Evolutionary conservation across 2,113 vertebrate genomes (phyloP).

Genomic region (Tupaia tana): DNA sequence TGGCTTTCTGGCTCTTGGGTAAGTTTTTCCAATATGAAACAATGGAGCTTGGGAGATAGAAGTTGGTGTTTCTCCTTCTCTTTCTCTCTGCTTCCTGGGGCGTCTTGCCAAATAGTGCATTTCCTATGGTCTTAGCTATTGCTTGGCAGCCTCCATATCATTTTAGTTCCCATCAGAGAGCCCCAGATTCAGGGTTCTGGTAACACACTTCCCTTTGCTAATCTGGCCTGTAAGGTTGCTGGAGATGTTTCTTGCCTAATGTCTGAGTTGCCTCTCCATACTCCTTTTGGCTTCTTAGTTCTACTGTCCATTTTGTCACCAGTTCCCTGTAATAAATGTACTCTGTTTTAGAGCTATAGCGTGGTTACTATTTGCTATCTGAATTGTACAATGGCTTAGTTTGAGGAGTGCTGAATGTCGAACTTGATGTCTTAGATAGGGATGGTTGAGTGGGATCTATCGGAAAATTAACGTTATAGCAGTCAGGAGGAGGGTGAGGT

Average conservation of each 20-base stretch:
- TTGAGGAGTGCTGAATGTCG: not conserved
- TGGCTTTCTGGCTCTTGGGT: not conserved
- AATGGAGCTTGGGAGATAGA: not conserved
- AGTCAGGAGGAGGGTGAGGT: not conserved
- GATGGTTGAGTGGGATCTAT: not conserved
- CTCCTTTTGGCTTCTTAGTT: not conserved
- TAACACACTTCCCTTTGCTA: not conserved
- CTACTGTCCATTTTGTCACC: not conserved
- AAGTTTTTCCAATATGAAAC: not conserved
- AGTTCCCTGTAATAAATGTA: not conserved
- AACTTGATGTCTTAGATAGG: not conserved
- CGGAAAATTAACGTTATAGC: not conserved
- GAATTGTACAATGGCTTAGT: not conserved
- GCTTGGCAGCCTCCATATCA: not conserved
- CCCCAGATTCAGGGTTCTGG: not conserved
- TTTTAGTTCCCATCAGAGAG: not conserved
- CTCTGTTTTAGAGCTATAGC: not conserved
- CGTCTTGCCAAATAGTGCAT: not conserved
- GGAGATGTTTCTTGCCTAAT: not conserved
- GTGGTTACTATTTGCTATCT: not conserved
- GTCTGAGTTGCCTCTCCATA: not conserved
- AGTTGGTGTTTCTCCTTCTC: not conserved
- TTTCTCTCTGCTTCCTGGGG: not conserved
- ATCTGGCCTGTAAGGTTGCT: not conserved
- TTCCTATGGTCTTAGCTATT: not conserved